Evolutionary conservation across 2,113 vertebrate genomes (phyloP).

Genomic region (Bambusicola thoracicus): DNA sequence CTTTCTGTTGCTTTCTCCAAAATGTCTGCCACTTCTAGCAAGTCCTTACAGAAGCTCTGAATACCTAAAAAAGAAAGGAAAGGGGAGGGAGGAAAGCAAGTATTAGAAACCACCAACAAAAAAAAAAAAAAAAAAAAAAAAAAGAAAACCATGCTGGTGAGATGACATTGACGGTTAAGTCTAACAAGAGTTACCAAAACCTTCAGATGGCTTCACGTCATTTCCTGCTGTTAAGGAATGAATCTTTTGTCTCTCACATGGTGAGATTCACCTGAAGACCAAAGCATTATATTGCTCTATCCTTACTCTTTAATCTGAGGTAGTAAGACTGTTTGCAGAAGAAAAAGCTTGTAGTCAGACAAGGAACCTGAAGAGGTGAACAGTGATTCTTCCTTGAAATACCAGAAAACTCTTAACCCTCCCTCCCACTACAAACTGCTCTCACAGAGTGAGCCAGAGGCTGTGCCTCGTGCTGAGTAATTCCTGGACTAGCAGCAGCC

Average conservation of each 20-base stretch:
- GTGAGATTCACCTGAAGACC: background rate
- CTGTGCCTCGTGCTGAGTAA: background rate
- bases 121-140: background rate
- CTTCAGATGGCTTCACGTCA: background rate
- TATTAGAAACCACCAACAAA: background rate
- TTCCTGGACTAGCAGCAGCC: accelerated
- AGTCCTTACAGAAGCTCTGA: conserved; percentile 96
- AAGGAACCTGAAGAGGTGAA: background rate
- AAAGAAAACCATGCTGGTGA: background rate
- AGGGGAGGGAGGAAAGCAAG: background rate
- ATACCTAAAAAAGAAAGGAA: conserved; percentile 81
- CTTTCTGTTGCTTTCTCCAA: conserved; percentile 95
- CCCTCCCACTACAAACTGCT: background rate
- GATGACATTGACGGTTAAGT: background rate
- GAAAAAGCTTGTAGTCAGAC: background rate
- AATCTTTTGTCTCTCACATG: background rate
- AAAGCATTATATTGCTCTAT: background rate
- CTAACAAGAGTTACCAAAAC: background rate
- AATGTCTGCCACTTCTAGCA: conserved; percentile 95
- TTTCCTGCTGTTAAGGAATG: background rate
- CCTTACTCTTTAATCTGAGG: background rate
- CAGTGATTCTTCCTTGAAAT: background rate
- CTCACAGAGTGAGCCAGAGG: background rate
- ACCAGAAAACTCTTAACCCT: background rate
- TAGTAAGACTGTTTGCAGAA: background rate